Conservation (phyloP, 2,113 vertebrate genomes). For the Atlantisia rogersi region DNA sequence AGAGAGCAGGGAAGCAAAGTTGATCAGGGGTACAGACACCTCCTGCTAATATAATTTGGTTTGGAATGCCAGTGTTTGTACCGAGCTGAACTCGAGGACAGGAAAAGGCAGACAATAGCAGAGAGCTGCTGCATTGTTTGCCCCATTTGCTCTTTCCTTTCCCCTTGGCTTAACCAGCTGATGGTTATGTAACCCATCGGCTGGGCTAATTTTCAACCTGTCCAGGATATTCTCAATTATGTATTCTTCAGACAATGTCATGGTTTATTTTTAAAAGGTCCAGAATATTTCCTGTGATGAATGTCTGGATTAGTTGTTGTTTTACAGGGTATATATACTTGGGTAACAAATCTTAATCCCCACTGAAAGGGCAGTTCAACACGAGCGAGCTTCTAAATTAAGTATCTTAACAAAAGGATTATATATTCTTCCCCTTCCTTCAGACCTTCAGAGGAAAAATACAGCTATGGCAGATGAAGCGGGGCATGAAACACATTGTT, state of each 20-base stretch:
- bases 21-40: not conserved
- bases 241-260: conserved; percentile 56
- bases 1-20: not conserved
- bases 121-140: conserved; percentile 20
- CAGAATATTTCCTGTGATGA: conserved; percentile 67
- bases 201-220: conserved; percentile 65
- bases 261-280: conserved; percentile 57
- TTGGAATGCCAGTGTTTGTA: conserved; percentile 29
- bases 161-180: conserved; percentile 43
- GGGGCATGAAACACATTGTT: conserved; percentile 53
- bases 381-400: conserved; percentile 58
- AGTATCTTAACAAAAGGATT: conserved; percentile 63
- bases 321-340: conserved; percentile 42
- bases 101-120: conserved; percentile 57
- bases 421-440: conserved; percentile 55
- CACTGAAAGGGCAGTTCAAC: conserved; percentile 50
- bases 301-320: conserved; percentile 57
- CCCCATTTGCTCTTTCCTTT: conserved; percentile 30
- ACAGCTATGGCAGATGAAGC: conserved; percentile 31
- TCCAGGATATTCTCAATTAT: conserved; percentile 70
- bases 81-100: conserved; percentile 53
- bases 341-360: conserved; percentile 62
- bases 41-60: conserved; percentile 43
- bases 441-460: conserved; percentile 60
- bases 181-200: conserved; percentile 61